phyloP scores from a whole-genome alignment of 2,888 invertebrate species.

The Galeopsomyia nigrocyanea region DNA sequence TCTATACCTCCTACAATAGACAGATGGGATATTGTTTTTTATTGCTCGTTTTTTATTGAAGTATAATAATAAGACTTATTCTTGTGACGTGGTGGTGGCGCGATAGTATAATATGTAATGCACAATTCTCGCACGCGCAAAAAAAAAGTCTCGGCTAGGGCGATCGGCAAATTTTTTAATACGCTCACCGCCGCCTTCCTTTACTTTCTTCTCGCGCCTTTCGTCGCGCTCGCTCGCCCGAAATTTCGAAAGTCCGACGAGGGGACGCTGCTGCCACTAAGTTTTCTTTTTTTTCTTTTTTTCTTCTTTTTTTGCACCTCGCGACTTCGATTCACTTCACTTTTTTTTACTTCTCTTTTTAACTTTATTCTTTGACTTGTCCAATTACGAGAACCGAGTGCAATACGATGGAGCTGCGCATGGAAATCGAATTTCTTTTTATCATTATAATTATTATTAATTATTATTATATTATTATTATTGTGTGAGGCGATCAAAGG shows the following conservation, averaged over 20 bases:
- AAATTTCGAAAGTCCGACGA: constrained; percentile 32
- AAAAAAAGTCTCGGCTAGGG: constrained; percentile 27
- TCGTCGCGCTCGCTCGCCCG: constrained; percentile 26
- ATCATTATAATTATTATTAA: background rate
- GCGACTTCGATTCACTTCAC: background rate
- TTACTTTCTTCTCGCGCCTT: background rate
- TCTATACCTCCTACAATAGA: constrained; percentile 45
- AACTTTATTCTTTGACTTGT: constrained; percentile 6
- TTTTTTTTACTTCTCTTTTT: constrained; percentile 30
- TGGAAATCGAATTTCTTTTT: constrained; percentile 32
- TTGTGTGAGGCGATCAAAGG: constrained; percentile 25
- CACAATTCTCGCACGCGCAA: no score
- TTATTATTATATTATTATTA: background rate
- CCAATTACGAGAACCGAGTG: constrained; percentile 39
- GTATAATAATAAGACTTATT: constrained; percentile 33
- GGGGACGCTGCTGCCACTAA: constrained; percentile 30
- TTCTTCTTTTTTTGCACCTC: background rate
- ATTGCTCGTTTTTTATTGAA: constrained; percentile 48
- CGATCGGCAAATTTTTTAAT: constrained; percentile 43
- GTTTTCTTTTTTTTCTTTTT: background rate
- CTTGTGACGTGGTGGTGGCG: constrained; percentile 4
- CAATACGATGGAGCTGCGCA: constrained; percentile 47
- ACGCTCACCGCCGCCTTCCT: constrained; percentile 13
- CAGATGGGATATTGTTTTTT: constrained; percentile 49
- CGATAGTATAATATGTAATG: background rate